These are phyloP conservation scores for Acrocyrtus sp. DNA, from an alignment of 2,888 invertebrate genomes.

Conservation along the genomic window DNA sequence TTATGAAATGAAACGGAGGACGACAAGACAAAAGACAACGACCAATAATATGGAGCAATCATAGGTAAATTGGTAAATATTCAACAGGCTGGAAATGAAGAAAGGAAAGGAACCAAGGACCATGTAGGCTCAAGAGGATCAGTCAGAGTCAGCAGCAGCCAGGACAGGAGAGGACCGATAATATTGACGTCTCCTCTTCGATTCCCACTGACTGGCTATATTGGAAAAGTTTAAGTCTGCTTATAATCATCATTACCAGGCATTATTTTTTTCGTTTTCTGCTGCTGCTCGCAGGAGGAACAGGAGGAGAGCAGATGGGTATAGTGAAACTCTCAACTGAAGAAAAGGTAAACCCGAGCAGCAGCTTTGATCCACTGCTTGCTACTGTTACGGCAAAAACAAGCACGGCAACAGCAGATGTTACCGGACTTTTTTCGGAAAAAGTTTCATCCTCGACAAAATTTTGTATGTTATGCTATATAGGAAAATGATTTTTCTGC, in stretches of 20 bases:
- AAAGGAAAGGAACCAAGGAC: conserved; percentile 4
- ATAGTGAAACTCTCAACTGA: neutral
- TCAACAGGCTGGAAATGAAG: conserved; percentile 37
- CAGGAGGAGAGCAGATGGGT: conserved; percentile 32
- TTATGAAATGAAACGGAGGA: too few species aligned
- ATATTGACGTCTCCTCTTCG: neutral
- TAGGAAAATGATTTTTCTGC: neutral
- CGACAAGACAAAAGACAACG: too few species aligned
- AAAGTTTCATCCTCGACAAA: neutral
- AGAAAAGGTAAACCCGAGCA: neutral
- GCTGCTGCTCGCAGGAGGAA: neutral
- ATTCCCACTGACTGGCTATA: neutral
- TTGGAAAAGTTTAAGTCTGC: neutral
- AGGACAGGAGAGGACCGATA: neutral
- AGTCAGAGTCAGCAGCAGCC: neutral
- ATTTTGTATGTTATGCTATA: neutral
- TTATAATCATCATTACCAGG: neutral
- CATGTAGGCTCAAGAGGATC: neutral
- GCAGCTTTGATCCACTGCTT: neutral
- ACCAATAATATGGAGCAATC: neutral
- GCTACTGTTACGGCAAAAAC: neutral
- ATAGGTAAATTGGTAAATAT: conserved; percentile 6
- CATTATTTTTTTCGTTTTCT: neutral
- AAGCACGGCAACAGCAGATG: conserved; percentile 23
- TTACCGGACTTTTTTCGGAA: neutral